Base-by-base conservation (phyloP, 2,888 invertebrate species). In the Syritta pipiens region DNA sequence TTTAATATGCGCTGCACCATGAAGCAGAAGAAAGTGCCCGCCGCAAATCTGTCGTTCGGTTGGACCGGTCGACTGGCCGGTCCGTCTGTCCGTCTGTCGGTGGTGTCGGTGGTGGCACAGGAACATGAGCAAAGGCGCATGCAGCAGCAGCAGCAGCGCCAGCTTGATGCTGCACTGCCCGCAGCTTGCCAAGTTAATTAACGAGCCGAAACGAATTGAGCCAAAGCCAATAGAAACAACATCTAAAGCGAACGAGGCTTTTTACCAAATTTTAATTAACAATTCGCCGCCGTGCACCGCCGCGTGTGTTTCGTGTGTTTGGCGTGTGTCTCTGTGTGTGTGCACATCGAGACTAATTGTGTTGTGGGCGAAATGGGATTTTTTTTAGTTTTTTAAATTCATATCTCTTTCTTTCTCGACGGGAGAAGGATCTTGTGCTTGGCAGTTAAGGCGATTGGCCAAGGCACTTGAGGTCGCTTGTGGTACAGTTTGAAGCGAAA, bases 241-340 rank as follows among this genome's bases (percentile, higher is more conserved):
- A 65, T 65, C 63, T 37, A 76, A 76, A 63, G 30, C 44, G 57
- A 75, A 59, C 53, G 65, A 37, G 71, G 60, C 72, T 74, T 74
- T 72, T 79, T 74, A 79, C 79, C 79, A 67, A 79, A 74, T 74
- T 79, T 79, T 79, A 79, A 79, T 74, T 79, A 79, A 79, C 79
- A 79, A 74, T 72, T 55, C 49, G 26, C 26, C 26, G 53, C 46
- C 26, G 28, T 26, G 24, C n/a, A 42, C 28, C 7, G 10, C 37
- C 7, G 1, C 26, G 7, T 22, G 46, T 51, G 65, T 60, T 17
- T 40, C 59, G 60, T 59, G 42, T 10, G 24, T n/a, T 17, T 44
- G 26, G 40, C 10, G 9, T 37, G 28, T 26, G 4, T 32, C n/a
- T 57, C 37, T 32, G 42, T 53, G 53, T 6, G 44, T 49, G 35